A percentile compares a stretch with the other conserved stretches of the same genome.
phyloP scores from a whole-genome alignment of 1,140 invertebrate genomes.

The Agrilus planipennis region DNA sequence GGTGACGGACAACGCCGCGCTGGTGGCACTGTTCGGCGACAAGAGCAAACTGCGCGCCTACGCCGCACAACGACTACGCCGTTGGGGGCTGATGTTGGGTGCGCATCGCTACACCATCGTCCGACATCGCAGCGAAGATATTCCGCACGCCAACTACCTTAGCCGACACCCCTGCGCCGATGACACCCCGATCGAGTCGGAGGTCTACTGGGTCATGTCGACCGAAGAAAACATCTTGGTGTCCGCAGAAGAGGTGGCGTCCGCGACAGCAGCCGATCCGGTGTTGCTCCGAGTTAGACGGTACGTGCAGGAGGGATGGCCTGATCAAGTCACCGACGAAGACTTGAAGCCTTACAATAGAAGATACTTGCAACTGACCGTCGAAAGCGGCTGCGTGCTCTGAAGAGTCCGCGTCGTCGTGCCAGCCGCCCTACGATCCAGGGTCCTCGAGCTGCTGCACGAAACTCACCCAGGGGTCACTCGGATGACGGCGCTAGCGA shows the following conservation, averaged over 20 bases:
- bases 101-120: conserved; percentile 2
- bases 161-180: not conserved
- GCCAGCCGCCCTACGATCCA: conserved; percentile 14
- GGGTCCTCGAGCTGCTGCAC: conserved; percentile 24
- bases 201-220: not conserved
- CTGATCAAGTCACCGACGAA: not conserved
- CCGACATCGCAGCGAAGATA: too few species aligned
- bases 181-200: not conserved
- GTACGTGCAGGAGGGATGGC: not conserved
- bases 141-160: conserved; percentile 16
- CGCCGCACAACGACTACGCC: not conserved
- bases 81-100: not conserved
- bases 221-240: conserved; percentile 2
- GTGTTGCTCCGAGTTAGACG: not conserved
- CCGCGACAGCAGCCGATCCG: not conserved
- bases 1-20: conserved; percentile 2
- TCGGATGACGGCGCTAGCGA: conserved; percentile 25
- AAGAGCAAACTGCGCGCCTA: conserved; percentile 4
- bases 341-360: not conserved
- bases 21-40: conserved; percentile 20
- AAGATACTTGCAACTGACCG: conserved; percentile 10
- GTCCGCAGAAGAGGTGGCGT: not conserved
- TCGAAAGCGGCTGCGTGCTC: conserved; percentile 18
- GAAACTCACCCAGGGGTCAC: conserved; percentile 22
- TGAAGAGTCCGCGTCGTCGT: conserved; percentile 24